Base-by-base conservation (phyloP, 2,113 vertebrate genomes). In the Paratilapia polleni region DNA sequence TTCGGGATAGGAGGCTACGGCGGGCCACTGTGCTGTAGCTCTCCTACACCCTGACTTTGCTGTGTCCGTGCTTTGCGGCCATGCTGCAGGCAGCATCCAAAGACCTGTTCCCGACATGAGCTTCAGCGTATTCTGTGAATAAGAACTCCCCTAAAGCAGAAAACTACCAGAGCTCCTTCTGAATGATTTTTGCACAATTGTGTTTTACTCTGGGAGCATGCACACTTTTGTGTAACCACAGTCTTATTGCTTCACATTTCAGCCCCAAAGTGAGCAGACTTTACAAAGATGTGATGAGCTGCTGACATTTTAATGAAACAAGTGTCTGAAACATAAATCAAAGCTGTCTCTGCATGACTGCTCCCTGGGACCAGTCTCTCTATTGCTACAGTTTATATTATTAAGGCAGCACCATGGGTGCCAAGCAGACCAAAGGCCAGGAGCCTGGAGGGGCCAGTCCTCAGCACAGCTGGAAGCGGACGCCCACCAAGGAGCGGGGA, bases 381-480 rank as follows among this genome's bases (percentile, higher is more conserved):
- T 78, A 7, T 88, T 34, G 41, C 28, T 80, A 81, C 43, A 81
- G 80, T 60, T 83, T 81, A 80, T 62, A 5, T 80, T 62, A 7
- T 80, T 80, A 76, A 85, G 49, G 13, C 77, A 60, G 43, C 89
- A 61, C 74, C 84, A 99, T 98, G 98, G 98, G 98, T 79, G 96
- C 97, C 81, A 98, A 97, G 92, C 98, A 98, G 93, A 97, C 96
- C 91, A 99, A 99, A 94, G 96, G 96, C 82, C 97, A 94, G 77
- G 94, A 96, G 79, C 74, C 95, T 4, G 94, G 87, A 15, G 93
- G 95, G 5, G 88, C 95, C 78, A 97, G 97, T 84, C 96, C 96
- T 41, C 97, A 93, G 77, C 96, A 95, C 63, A 82, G 93, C 85
- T 97, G 97, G 95, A 97, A 91, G 91, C 92, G 96, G 56, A 95